Conservation (phyloP, 2,797 vertebrate species). For the Enteromius thamalakanensis region DNA sequence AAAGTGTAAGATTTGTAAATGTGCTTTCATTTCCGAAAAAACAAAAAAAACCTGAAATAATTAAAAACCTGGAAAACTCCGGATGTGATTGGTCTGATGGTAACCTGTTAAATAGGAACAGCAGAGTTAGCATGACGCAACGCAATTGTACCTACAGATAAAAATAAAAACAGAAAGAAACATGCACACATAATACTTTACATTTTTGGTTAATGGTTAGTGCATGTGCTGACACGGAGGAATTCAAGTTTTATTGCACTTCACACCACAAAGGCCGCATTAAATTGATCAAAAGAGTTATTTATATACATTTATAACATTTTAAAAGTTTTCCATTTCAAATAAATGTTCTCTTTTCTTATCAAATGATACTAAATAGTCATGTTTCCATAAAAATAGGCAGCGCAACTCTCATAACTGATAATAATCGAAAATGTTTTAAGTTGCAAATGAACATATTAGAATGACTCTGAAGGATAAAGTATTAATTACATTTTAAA, state of each 20-base stretch:
- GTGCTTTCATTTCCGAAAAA: slow-evolving; percentile 1
- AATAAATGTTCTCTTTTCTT: neutral
- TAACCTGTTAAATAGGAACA: slow-evolving; percentile 13
- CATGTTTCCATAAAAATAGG: neutral
- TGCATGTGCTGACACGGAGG: accelerated
- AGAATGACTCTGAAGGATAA: neutral
- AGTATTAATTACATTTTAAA: neutral
- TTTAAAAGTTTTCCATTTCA: neutral
- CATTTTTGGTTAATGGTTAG: neutral
- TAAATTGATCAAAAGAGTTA: neutral
- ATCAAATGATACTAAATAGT: neutral
- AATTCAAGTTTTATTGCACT: neutral
- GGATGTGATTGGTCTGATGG: slow-evolving; percentile 17
- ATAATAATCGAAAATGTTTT: neutral
- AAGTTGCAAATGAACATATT: neutral
- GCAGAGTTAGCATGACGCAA: slow-evolving; percentile 3
- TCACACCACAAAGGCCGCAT: neutral
- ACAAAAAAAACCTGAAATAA: slow-evolving; percentile 13
- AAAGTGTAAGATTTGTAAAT: slow-evolving; percentile 34
- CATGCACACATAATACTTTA: neutral
- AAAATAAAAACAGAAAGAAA: neutral
- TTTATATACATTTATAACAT: neutral
- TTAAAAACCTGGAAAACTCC: slow-evolving; percentile 22
- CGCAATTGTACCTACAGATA: neutral
- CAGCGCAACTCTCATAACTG: neutral